Conservation (phyloP, 2,888 invertebrate genomes). For the Enoplolaimus lenunculus region DNA sequence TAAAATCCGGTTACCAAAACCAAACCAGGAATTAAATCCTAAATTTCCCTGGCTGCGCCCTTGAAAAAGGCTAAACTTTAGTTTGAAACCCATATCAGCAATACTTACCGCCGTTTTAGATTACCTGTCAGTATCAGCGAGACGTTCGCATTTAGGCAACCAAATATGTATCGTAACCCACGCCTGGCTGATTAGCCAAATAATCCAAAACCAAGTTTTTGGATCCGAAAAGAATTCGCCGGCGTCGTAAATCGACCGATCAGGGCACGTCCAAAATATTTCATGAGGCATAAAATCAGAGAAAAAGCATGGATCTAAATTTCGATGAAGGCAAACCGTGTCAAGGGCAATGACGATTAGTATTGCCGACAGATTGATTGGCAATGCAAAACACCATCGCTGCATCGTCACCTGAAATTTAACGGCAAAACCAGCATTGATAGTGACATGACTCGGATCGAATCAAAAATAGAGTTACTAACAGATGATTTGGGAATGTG, state of each 20-base stretch:
- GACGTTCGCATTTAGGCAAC: slow-evolving; percentile 90
- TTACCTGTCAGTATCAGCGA: slow-evolving; percentile 80
- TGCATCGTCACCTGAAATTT: slow-evolving; percentile 65
- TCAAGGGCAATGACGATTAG: slow-evolving; percentile 55
- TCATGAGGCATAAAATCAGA: slow-evolving; percentile 70
- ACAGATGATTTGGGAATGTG: too few species aligned
- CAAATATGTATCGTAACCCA: slow-evolving; percentile 94
- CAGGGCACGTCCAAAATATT: slow-evolving; percentile 27
- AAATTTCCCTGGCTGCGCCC: too few species aligned
- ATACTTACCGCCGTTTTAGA: not conserved
- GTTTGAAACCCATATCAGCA: too few species aligned
- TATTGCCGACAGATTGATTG: slow-evolving; percentile 80
- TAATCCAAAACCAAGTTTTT: slow-evolving; percentile 38
- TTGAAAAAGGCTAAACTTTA: too few species aligned
- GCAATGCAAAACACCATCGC: slow-evolving; percentile 89
- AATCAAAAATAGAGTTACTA: too few species aligned
- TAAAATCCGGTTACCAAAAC: too few species aligned
- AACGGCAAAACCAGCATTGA: too few species aligned
- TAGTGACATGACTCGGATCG: too few species aligned
- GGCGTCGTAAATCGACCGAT: not conserved
- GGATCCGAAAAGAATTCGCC: slow-evolving; percentile 28
- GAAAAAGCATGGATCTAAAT: slow-evolving; percentile 73
- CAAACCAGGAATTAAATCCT: too few species aligned
- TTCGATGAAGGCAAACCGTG: slow-evolving; percentile 45
- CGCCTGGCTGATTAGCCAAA: slow-evolving; percentile 78